A percentile compares a stretch with the other conserved stretches of the same genome.
Evolutionary conservation across 2,888 invertebrate species (phyloP).

Genomic region (Pantelozetes paolii): DNA sequence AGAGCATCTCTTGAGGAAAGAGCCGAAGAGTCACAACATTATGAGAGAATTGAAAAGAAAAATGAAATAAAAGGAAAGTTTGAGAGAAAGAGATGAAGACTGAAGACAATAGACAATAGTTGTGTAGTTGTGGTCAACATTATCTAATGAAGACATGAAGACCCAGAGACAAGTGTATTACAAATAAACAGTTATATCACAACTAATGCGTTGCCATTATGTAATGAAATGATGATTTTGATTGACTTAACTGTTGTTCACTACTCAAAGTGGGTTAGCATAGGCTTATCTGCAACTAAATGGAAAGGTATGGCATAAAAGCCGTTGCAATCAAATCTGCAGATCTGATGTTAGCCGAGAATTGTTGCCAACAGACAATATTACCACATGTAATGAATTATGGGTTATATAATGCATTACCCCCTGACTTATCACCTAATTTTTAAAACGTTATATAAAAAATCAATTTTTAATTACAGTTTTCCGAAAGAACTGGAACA

Average conservation of each 20-base stretch:
- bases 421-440: too few relatives aligned
- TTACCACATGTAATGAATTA: too few relatives aligned
- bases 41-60: constrained; percentile 26
- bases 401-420: too few relatives aligned
- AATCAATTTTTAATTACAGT: too few relatives aligned
- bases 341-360: background rate
- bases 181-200: background rate
- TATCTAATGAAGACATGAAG: constrained; percentile 23
- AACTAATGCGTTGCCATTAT: background rate
- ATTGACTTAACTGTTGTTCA: constrained; percentile 27
- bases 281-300: background rate
- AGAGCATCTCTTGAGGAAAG: background rate
- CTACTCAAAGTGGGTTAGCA: background rate
- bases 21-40: constrained; percentile 1
- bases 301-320: background rate
- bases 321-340: background rate
- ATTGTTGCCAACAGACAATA: background rate
- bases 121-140: background rate
- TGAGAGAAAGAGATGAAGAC: constrained; percentile 8
- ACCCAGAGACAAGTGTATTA: background rate
- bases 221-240: constrained; percentile 2
- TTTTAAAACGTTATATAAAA: too few relatives aligned
- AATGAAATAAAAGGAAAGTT: constrained; percentile 23
- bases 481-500: too few relatives aligned
- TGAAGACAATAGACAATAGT: background rate